Evolutionary conservation across 2,113 vertebrate genomes (phyloP).

Genomic region (Mus musculus): DNA sequence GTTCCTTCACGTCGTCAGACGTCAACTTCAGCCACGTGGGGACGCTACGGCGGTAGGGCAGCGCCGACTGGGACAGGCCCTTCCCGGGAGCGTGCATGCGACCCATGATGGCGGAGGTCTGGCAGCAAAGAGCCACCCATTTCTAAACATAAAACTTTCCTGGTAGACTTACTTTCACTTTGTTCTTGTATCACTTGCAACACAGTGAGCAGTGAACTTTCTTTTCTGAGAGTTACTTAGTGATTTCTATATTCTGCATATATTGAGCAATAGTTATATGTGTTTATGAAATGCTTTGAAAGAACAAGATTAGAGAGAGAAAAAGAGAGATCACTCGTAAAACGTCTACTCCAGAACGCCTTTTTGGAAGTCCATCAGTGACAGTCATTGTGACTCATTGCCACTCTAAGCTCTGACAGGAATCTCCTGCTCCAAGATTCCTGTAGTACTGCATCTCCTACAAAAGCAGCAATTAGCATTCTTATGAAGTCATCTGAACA

Average conservation of each 20-base stretch:
- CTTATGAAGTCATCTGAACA: no score
- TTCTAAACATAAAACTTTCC: background rate
- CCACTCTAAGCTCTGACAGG: background rate
- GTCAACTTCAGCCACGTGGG: no score
- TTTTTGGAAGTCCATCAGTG: background rate
- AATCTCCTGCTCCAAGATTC: background rate
- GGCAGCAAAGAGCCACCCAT: no score
- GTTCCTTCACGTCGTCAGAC: no score
- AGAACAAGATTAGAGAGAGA: background rate
- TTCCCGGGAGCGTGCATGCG: no score
- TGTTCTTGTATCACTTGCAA: background rate
- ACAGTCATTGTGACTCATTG: background rate
- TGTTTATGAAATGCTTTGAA: constrained; percentile 6
- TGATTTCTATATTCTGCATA: background rate
- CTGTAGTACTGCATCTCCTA: fast-evolving
- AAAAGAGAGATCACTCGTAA: background rate
- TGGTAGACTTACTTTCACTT: background rate
- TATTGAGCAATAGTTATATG: background rate
- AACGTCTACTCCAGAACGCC: background rate
- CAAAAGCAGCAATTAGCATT: background rate
- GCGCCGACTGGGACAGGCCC: no score
- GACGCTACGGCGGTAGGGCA: no score
- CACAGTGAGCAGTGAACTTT: background rate
- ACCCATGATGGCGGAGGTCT: no score
- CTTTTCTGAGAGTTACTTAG: background rate